Percentiles rank a stretch among this genome's conserved stretches.
phyloP scores from a whole-genome alignment of 2,797 vertebrate species.

The Ctenopoma kingsleyae region DNA sequence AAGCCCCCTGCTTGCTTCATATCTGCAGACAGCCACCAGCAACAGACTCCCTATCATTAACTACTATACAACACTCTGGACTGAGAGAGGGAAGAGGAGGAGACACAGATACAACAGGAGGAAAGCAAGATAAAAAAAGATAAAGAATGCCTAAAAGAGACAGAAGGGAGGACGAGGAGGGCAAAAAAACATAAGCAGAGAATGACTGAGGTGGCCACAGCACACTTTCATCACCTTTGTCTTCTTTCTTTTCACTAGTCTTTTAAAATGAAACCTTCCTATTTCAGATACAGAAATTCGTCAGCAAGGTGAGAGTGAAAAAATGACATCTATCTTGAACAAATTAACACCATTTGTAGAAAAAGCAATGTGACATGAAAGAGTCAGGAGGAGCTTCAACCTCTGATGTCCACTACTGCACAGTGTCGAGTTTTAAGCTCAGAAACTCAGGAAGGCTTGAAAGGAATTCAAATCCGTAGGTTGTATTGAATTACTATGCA shows the following conservation, averaged over 20 bases:
- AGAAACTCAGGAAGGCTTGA: slow-evolving; percentile 30
- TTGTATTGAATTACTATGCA: slow-evolving; percentile 44
- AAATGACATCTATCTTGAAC: slow-evolving; percentile 21
- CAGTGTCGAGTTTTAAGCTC: slow-evolving; percentile 5
- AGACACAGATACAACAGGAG: slow-evolving; percentile 22
- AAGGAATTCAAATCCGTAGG: slow-evolving; percentile 19
- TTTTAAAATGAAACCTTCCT: slow-evolving; percentile 3
- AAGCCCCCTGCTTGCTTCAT: slow-evolving; percentile 57
- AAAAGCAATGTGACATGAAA: slow-evolving; percentile 15
- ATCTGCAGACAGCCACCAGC: slow-evolving; percentile 64
- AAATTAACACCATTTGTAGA: slow-evolving; percentile 34
- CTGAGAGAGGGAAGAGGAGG: slow-evolving; percentile 8
- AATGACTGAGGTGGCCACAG: background rate
- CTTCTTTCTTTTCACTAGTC: background rate
- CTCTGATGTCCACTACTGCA: slow-evolving; percentile 25
- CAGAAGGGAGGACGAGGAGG: slow-evolving; percentile 1
- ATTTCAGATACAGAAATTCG: background rate
- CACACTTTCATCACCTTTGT: background rate
- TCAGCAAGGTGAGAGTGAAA: background rate
- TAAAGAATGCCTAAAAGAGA: slow-evolving; percentile 3
- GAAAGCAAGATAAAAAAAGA: slow-evolving; percentile 17
- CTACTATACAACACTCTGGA: slow-evolving; percentile 34
- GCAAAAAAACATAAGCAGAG: background rate
- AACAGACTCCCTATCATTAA: slow-evolving; percentile 61
- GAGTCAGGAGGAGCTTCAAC: slow-evolving; percentile 19